phyloP scores from a whole-genome alignment of 2,888 invertebrate species.

The Cheilosia pagana region DNA sequence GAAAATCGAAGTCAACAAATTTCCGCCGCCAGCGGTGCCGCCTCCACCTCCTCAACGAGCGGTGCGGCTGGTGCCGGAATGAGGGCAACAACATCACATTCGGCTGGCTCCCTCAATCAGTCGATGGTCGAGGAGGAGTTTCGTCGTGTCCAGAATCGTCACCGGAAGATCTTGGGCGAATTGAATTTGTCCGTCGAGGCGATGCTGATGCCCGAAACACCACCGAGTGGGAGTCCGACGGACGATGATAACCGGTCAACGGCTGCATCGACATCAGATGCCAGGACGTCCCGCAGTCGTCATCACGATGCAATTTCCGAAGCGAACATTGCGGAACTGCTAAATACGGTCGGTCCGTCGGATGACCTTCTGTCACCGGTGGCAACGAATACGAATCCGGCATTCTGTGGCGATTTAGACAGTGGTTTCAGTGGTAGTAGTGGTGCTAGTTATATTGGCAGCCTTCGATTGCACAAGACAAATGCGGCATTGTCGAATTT shows the following conservation, averaged over 20 bases:
- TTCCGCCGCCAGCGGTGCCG: slow-evolving; percentile 21
- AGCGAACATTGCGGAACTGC: slow-evolving; percentile 87
- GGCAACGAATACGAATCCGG: slow-evolving; percentile 80
- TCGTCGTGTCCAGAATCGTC: slow-evolving; percentile 91
- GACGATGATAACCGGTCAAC: slow-evolving; percentile 79
- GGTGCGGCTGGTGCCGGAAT: slow-evolving; percentile 54
- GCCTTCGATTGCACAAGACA: slow-evolving; percentile 85
- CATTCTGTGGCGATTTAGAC: slow-evolving; percentile 86
- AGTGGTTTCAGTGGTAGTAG: slow-evolving; percentile 93
- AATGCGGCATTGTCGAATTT: slow-evolving; percentile 80
- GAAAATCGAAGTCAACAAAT: slow-evolving; percentile 69
- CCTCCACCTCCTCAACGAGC: slow-evolving; percentile 13
- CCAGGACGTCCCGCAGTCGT: slow-evolving; percentile 82
- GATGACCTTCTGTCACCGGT: slow-evolving; percentile 85
- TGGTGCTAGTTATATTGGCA: slow-evolving; percentile 91
- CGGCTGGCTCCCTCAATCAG: slow-evolving; percentile 88
- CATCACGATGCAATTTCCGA: slow-evolving; percentile 86
- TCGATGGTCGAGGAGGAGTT: slow-evolving; percentile 93
- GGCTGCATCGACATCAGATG: slow-evolving; percentile 17
- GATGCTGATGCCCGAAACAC: slow-evolving; percentile 93
- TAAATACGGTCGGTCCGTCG: slow-evolving; percentile 84
- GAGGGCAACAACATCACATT: slow-evolving; percentile 83
- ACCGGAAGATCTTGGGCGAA: slow-evolving; percentile 92
- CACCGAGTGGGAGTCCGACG: slow-evolving; percentile 84
- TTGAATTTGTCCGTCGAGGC: slow-evolving; percentile 94